These are phyloP conservation scores for Agriopis aurantiaria DNA, from an alignment of 2,888 invertebrate genomes.

Conservation along the genomic window DNA sequence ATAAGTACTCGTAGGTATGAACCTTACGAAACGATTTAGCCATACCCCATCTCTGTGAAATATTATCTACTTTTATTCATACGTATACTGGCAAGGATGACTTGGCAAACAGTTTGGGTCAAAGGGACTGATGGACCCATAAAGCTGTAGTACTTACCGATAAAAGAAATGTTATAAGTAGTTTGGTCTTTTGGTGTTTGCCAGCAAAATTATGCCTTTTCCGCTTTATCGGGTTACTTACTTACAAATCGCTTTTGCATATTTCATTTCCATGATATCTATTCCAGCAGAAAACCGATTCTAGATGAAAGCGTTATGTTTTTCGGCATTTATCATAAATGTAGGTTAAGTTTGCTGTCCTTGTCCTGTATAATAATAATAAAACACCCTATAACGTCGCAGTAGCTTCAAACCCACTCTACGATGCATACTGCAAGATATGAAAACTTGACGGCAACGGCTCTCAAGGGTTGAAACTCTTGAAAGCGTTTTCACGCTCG, in stretches of 20 bases:
- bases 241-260: too few relatives aligned
- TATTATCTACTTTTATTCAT: not conserved
- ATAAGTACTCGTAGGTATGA: not conserved
- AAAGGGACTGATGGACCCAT: not conserved
- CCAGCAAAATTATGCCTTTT: too few relatives aligned
- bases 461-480: conserved; percentile 27
- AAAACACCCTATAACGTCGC: not conserved
- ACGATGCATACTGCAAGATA: conserved; percentile 13
- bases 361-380: not conserved
- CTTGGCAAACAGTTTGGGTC: conserved; percentile 23
- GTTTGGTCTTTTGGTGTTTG: too few relatives aligned
- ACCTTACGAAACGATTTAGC: not conserved
- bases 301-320: too few relatives aligned
- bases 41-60: not conserved
- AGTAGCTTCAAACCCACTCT: not conserved
- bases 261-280: too few relatives aligned
- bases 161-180: too few relatives aligned
- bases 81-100: conserved; percentile 7
- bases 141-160: too few relatives aligned
- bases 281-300: too few relatives aligned
- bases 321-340: too few relatives aligned
- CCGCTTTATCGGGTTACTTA: too few relatives aligned
- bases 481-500: conserved; percentile 25
- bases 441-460: conserved; percentile 20
- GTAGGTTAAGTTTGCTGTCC: not conserved